A percentile compares a stretch with the other conserved stretches of the same genome.
Evolutionary conservation across 2,888 invertebrate species (phyloP).

Genomic region (Aleiodes leptofemur): DNA sequence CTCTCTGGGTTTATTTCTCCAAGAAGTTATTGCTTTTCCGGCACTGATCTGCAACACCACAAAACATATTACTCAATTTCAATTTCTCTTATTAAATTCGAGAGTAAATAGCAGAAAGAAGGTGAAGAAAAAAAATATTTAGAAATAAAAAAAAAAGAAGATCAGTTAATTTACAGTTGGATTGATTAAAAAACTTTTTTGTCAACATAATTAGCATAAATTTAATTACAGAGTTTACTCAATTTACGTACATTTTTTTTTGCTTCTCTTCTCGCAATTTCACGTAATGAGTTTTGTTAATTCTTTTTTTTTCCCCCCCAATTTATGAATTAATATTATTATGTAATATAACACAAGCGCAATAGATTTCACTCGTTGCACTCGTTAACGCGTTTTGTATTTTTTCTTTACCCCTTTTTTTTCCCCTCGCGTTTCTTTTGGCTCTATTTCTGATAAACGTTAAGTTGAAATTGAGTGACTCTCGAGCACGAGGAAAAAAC

Average conservation of each 20-base stretch:
- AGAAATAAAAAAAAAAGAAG: not conserved
- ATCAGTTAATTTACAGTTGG: not conserved
- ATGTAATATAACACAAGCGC: not conserved
- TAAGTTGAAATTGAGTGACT: constrained; percentile 49
- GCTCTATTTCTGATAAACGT: not conserved
- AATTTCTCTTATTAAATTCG: constrained; percentile 12
- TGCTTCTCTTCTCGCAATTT: not conserved
- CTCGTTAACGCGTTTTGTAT: no score
- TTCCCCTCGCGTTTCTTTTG: no score
- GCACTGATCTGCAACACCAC: constrained; percentile 41
- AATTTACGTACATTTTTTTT: constrained; percentile 22
- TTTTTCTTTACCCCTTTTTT: no score
- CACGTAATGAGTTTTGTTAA: constrained; percentile 4
- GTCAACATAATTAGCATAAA: constrained; percentile 20
- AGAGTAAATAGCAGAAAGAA: not conserved
- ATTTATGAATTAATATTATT: not conserved
- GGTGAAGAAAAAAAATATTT: not conserved
- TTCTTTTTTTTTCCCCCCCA: not conserved
- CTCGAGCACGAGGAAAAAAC: constrained; percentile 46
- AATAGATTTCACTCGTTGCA: not conserved
- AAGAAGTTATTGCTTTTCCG: constrained; percentile 24
- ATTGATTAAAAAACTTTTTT: constrained; percentile 3
- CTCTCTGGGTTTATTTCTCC: not conserved
- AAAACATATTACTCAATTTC: constrained; percentile 40
- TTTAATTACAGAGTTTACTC: not conserved